These are phyloP conservation scores for Centropus unirufus DNA, from an alignment of 2,113 vertebrate genomes.

Conservation along the genomic window DNA sequence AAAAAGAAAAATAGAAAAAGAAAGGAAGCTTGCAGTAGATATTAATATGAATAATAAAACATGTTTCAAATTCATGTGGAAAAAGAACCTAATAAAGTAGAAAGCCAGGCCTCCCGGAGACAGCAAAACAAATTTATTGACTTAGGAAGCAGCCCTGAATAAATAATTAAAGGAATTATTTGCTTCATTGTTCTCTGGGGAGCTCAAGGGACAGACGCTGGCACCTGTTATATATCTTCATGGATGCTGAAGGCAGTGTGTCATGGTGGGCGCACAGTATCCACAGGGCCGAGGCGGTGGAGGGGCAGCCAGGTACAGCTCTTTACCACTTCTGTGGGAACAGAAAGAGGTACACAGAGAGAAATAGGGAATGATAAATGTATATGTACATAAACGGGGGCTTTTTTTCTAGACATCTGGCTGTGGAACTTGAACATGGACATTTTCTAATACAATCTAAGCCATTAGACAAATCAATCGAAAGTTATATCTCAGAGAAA, in stretches of 20 bases:
- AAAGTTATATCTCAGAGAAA: neutral
- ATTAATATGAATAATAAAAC: slow-evolving; percentile 19
- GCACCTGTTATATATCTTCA: slow-evolving; percentile 16
- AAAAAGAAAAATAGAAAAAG: neutral
- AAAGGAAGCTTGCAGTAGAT: neutral
- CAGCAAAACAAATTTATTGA: slow-evolving; percentile 68
- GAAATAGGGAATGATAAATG: neutral
- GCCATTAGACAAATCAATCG: neutral
- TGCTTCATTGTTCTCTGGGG: slow-evolving; percentile 69
- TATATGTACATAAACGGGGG: neutral
- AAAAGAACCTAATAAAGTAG: slow-evolving; percentile 36
- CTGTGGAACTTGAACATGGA: neutral
- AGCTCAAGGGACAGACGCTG: slow-evolving; percentile 58
- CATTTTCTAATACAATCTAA: neutral
- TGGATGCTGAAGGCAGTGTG: neutral
- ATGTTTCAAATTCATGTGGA: neutral
- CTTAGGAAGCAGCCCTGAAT: slow-evolving; percentile 65
- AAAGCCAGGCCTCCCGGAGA: slow-evolving; percentile 52
- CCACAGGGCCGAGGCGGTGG: rapidly evolving
- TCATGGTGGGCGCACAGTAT: neutral
- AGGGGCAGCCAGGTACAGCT: neutral
- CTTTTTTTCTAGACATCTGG: neutral
- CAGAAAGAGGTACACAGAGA: too few relatives aligned
- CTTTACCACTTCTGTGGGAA: rapidly evolving
- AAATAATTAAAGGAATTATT: slow-evolving; percentile 76